Conservation (phyloP, 2,888 invertebrate genomes). For the Sthenelais limicola region DNA sequence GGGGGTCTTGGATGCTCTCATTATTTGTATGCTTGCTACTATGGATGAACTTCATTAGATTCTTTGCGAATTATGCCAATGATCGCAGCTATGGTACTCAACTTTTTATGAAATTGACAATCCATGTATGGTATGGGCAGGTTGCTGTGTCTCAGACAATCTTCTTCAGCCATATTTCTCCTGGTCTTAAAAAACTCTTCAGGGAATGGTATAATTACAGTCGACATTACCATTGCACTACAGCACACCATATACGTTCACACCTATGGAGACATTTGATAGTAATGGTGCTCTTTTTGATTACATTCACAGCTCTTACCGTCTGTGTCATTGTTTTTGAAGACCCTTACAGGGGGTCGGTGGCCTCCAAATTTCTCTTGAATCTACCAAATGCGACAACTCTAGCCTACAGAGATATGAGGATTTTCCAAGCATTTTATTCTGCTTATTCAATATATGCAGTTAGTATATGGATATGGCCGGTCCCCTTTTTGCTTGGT, state of each 20-base stretch:
- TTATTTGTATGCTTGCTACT: not conserved
- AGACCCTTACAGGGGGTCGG: slow-evolving; percentile 8
- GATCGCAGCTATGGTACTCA: slow-evolving; percentile 29
- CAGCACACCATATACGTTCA: slow-evolving; percentile 3
- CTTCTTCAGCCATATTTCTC: slow-evolving; percentile 26
- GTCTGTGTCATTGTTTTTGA: slow-evolving; percentile 24
- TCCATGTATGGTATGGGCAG: slow-evolving; percentile 42
- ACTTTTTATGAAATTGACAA: slow-evolving; percentile 41
- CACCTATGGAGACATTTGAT: not conserved
- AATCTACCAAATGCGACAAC: not conserved
- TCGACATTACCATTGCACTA: slow-evolving; percentile 24
- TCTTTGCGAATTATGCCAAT: slow-evolving; percentile 40
- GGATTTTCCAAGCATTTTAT: slow-evolving; percentile 13
- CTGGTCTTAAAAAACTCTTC: slow-evolving; percentile 12
- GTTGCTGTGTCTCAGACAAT: slow-evolving; percentile 37
- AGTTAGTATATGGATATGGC: slow-evolving; percentile 26
- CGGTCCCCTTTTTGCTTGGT: not conserved
- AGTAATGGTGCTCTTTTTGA: not conserved
- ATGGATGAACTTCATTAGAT: slow-evolving; percentile 35
- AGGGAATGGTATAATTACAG: slow-evolving; percentile 26
- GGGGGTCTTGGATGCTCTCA: slow-evolving; percentile 10
- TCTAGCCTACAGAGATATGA: not conserved
- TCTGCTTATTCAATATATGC: slow-evolving; percentile 19
- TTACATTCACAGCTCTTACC: not conserved
- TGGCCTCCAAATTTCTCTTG: slow-evolving; percentile 11